phyloP scores from a whole-genome alignment of 2,888 invertebrate genomes.

The Taenaris catops region DNA sequence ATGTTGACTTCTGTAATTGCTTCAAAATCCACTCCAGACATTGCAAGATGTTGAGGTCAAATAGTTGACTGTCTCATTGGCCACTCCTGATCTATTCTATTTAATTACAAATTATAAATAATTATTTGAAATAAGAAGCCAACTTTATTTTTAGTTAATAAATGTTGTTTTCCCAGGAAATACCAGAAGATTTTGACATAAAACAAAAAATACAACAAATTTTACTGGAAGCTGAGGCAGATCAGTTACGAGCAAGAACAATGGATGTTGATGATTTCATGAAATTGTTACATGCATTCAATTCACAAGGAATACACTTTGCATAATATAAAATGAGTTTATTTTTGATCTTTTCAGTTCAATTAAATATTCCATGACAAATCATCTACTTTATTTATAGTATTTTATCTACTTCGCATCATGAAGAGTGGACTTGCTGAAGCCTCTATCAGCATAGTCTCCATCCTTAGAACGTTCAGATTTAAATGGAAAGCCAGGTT shows the following conservation, averaged over 20 bases:
- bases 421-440: slow-evolving; percentile 80
- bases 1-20: no score
- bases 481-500: slow-evolving; percentile 83
- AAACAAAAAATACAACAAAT: slow-evolving; percentile 89
- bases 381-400: slow-evolving; percentile 5
- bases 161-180: slow-evolving; percentile 79
- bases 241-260: slow-evolving; percentile 90
- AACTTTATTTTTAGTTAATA: no score
- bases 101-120: no score
- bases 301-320: slow-evolving; percentile 96
- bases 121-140: no score
- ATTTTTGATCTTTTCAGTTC: slow-evolving; percentile 12
- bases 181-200: slow-evolving; percentile 89
- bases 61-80: no score
- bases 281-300: slow-evolving; percentile 91
- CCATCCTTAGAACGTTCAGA: slow-evolving; percentile 76
- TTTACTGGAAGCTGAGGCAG: slow-evolving; percentile 83
- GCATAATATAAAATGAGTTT: slow-evolving; percentile 56
- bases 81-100: no score
- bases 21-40: no score
- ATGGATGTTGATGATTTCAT: slow-evolving; percentile 99
- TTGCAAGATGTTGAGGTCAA: no score
- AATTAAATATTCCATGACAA: slow-evolving; percentile 11
- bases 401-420: slow-evolving; percentile 12
- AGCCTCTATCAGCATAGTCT: slow-evolving; percentile 87